These are phyloP conservation scores for Deilephila elpenor DNA, from an alignment of 2,888 invertebrate genomes.

Conservation along the genomic window DNA sequence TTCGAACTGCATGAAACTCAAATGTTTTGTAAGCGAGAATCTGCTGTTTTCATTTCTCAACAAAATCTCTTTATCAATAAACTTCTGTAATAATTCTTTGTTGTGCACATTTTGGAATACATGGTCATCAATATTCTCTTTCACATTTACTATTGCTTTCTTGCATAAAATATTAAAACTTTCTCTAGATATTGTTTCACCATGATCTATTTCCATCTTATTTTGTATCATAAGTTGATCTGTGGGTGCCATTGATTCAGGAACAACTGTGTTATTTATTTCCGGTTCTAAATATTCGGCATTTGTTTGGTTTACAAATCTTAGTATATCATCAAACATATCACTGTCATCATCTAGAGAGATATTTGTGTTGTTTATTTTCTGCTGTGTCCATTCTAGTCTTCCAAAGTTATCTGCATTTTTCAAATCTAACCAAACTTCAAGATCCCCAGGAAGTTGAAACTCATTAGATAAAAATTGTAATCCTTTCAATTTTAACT, in stretches of 20 bases:
- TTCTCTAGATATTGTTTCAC: constrained; percentile 59
- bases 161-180: constrained; percentile 49
- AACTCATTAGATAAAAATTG: constrained; percentile 77
- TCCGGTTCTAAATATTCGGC: constrained; percentile 42
- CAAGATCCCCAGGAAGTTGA: constrained; percentile 74
- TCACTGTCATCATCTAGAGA: constrained; percentile 57
- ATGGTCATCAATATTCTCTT: constrained; percentile 45
- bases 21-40: constrained; percentile 66
- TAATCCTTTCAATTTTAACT: constrained; percentile 74
- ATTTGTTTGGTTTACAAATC: constrained; percentile 67
- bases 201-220: constrained; percentile 51
- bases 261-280: constrained; percentile 29
- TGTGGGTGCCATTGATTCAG: constrained; percentile 31
- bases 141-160: constrained; percentile 38
- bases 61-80: constrained; percentile 67
- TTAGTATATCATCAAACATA: constrained; percentile 64
- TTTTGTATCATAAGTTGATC: constrained; percentile 31
- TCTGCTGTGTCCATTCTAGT: constrained; percentile 68
- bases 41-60: constrained; percentile 62
- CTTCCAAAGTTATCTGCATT: constrained; percentile 73
- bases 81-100: constrained; percentile 56
- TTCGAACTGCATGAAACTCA: constrained; percentile 85
- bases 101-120: constrained; percentile 60
- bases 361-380: constrained; percentile 50
- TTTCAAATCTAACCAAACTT: constrained; percentile 76